Percentiles rank a stretch among this genome's conserved stretches.
These are phyloP conservation scores for Cosmorhoe ocellata DNA, from an alignment of 2,888 invertebrate species.

Conservation along the genomic window DNA sequence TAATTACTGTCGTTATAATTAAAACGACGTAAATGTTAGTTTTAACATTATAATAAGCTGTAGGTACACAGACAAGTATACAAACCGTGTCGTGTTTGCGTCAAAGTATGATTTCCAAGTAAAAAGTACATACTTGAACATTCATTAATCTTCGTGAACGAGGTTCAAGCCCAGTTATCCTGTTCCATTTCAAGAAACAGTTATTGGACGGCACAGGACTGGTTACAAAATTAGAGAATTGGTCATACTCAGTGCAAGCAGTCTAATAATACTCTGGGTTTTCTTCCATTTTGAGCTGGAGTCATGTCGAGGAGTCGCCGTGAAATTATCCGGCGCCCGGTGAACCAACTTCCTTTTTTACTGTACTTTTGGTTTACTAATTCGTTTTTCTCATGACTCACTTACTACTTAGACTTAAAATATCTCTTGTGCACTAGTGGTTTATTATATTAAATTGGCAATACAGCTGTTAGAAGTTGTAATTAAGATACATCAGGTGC, in stretches of 20 bases:
- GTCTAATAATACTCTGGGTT: conserved; percentile 68
- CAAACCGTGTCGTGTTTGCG: background rate
- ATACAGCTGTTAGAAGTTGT: conserved; percentile 21
- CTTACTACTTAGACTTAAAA: conserved; percentile 57
- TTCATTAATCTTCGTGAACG: conserved; percentile 2
- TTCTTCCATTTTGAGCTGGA: conserved; percentile 68
- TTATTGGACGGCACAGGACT: conserved; percentile 27
- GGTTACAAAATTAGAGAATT: conserved; percentile 72
- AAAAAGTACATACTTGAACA: background rate
- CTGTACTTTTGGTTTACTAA: conserved; percentile 54
- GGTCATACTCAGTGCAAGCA: conserved; percentile 62
- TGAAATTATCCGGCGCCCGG: conserved; percentile 77
- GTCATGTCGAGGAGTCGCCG: conserved; percentile 52
- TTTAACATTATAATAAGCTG: too few species aligned
- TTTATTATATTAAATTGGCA: conserved; percentile 38
- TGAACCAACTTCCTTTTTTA: conserved; percentile 60
- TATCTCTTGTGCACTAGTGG: conserved; percentile 41
- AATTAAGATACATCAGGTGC: conserved; percentile 19
- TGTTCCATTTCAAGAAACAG: conserved; percentile 30
- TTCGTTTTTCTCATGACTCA: conserved; percentile 73
- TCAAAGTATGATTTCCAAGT: background rate
- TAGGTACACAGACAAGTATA: too few species aligned
- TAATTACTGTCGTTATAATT: conserved; percentile 30
- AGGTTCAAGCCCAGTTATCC: conserved; percentile 21
- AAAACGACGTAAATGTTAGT: too few species aligned